Evolutionary conservation across 2,797 vertebrate species (phyloP), one percentile per base, ranked within the genome.

Genomic region (Hozukius guyotensis): DNA sequence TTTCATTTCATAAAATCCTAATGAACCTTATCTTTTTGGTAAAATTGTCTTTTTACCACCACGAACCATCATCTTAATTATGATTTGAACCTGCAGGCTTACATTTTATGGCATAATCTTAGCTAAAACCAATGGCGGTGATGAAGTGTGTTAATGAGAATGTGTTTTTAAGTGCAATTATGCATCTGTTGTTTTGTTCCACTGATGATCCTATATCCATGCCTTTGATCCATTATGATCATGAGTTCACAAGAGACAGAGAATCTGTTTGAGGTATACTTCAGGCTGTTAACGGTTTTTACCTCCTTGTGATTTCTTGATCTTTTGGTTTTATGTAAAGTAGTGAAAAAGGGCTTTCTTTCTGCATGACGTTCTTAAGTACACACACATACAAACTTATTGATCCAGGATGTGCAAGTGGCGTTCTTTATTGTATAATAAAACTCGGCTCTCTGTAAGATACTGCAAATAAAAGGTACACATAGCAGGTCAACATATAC

Each of bases 151-250:
- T 77, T 72, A 66, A 87, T 87, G 62, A 83, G 84, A 89, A 81
- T 87, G 77, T 57, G 57, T 83, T 89, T 81, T 84, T 77, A 87
- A 82, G 66, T 55, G 68, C 73, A 80, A 86, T 86, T 82, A 76
- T 55, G 72, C 81, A 87, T 85, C 86, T 86, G 79, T 81, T 87
- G 82, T 89, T 89, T 85, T 86, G 75, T 66, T 87, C 66, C 57
- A 31, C 75, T 75, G 38, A 86, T 78, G 56, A 78, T 72, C 53
- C 38, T 27, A 60, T 49, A 77, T 68, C 20, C 42, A 76, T 74
- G 73, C 12, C 60, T 89, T 63, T 73, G 66, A 89, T 83, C 66
- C 22, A 74, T 72, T 80, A 82, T 56, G 27, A 46, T 57, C 34
- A 61, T 31, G 20, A 34, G 25, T 36, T 79, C 20, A 52, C 29